phyloP scores from a whole-genome alignment of 1,140 invertebrate genomes.

The roundworm (Caenorhabditis elegans) region DNA sequence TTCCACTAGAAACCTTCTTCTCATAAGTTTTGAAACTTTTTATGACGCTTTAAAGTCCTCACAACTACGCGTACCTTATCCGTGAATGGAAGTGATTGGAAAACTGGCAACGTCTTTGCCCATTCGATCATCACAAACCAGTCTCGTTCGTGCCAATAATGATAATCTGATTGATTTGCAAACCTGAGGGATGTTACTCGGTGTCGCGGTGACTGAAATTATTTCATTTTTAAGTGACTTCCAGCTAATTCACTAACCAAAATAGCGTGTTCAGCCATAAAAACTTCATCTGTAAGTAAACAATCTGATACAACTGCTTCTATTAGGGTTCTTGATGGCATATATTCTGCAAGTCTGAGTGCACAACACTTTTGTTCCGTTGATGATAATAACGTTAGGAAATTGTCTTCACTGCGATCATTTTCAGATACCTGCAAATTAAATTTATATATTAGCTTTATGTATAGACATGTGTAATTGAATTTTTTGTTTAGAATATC shows the following conservation, averaged over 20 bases:
- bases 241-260: neutral
- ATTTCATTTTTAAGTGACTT: neutral
- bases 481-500: no score
- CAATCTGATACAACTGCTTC: constrained; percentile 36
- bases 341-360: constrained; percentile 12
- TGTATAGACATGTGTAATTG: no score
- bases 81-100: constrained; percentile 50
- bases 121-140: constrained; percentile 66
- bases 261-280: neutral
- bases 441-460: no score
- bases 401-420: constrained; percentile 15
- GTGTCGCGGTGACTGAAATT: constrained; percentile 21
- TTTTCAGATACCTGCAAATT: neutral
- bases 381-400: neutral
- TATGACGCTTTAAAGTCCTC: no score
- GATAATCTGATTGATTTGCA: constrained; percentile 55
- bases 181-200: constrained; percentile 23
- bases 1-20: no score
- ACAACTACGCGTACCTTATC: constrained; percentile 54
- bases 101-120: constrained; percentile 63
- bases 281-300: constrained; percentile 1
- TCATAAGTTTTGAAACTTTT: no score
- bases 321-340: neutral
- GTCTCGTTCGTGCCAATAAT: constrained; percentile 64
- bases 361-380: neutral